These are phyloP conservation scores for Seira sanloemensis DNA, from an alignment of 2,888 invertebrate species.

Conservation along the genomic window DNA sequence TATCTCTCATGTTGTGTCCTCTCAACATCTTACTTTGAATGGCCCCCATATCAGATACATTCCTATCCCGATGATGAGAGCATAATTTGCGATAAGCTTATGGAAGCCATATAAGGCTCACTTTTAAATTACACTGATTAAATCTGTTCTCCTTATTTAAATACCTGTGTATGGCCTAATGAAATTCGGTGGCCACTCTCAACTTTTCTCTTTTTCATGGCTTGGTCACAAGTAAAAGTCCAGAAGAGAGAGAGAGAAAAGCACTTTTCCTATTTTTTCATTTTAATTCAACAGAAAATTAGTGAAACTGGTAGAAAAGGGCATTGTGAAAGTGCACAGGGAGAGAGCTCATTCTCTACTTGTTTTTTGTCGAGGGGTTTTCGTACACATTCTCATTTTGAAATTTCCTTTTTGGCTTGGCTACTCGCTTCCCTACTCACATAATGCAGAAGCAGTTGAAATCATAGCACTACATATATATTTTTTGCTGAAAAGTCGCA, in stretches of 20 bases:
- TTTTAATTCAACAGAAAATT: neutral
- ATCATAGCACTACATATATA: no score
- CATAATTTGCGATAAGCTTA: neutral
- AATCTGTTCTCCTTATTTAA: neutral
- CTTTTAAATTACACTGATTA: neutral
- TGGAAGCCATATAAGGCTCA: neutral
- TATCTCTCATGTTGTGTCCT: no score
- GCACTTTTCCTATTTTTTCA: neutral
- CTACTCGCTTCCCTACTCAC: neutral
- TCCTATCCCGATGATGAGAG: neutral
- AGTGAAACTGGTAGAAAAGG: conserved; percentile 23
- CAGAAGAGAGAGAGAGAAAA: no score
- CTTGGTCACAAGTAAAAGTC: neutral
- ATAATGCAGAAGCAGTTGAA: conserved; percentile 27
- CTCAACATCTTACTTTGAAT: no score
- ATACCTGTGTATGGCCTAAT: neutral
- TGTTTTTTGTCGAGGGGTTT: no score
- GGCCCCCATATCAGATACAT: no score
- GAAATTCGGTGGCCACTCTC: neutral
- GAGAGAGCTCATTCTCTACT: no score
- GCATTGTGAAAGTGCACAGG: no score
- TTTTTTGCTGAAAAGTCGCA: conserved; percentile 70
- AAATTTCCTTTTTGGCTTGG: neutral
- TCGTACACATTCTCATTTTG: no score
- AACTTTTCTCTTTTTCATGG: neutral